Percentiles rank a stretch among this genome's conserved stretches.
These are phyloP conservation scores for Platyscapa corneri DNA, from an alignment of 1,140 invertebrate genomes.

Conservation along the genomic window DNA sequence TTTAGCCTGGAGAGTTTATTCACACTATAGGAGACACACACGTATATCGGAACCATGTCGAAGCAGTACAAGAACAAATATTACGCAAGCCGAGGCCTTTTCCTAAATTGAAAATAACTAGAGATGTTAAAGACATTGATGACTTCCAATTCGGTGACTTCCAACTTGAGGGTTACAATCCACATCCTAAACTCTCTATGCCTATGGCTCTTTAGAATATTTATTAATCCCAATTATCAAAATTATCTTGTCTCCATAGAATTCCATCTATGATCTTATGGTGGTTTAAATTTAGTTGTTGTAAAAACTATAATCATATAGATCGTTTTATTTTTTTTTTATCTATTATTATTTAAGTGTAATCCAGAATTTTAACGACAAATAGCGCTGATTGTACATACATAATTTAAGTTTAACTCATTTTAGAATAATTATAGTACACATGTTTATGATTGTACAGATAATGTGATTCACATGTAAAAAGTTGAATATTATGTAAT, in stretches of 20 bases:
- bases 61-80: constrained; percentile 89
- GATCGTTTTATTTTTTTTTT: background rate
- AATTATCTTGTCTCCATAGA: no score
- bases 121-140: constrained; percentile 85
- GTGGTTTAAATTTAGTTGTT: no score
- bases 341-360: background rate
- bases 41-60: constrained; percentile 95
- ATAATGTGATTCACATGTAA: background rate
- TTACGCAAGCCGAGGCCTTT: constrained; percentile 87
- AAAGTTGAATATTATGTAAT: background rate
- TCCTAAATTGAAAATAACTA: constrained; percentile 86
- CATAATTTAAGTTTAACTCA: background rate
- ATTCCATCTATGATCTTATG: no score
- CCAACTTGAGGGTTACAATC: constrained; percentile 89
- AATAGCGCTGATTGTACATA: background rate
- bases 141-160: constrained; percentile 94
- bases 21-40: constrained; percentile 98
- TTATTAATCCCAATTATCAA: no score
- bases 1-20: constrained; percentile 93
- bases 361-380: background rate
- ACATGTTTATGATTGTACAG: background rate
- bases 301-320: no score
- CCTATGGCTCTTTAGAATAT: constrained; percentile 92
- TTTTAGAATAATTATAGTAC: background rate
- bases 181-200: constrained; percentile 94